Base-by-base conservation (phyloP, 2,797 vertebrate genomes). In the Tamandua tetradactyla region DNA sequence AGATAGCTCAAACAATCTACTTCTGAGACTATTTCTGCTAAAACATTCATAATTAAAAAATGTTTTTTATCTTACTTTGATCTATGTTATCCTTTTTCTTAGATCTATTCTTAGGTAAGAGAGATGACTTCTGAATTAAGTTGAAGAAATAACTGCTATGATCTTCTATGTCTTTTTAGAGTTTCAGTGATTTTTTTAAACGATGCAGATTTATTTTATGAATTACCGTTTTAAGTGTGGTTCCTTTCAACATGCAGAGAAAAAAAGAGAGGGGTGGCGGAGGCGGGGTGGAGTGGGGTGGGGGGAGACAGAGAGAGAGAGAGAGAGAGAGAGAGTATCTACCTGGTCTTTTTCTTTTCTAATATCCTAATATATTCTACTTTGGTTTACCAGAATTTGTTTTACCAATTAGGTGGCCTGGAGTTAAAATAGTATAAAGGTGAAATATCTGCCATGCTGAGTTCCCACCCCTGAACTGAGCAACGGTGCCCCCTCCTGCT, bases 401-500 rank as follows among this genome's bases (percentile, higher is more conserved):
- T 89, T 30, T 32, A 2, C 5, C 69, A 44, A 75, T 18, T 30
- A 47, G n/a, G 27, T 35, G 14, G 49, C 44, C 62, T 44, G 30
- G 59, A 90, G 17, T 32, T 74, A 44, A 82, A 59, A 8, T 42
- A 10, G 35, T 7, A 44, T 84, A 49, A 57, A 76, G 4, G 47
- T 61, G 40, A 52, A 13, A 12, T 32, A 68, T n/a, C 61, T 57
- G 22, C 2, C 62, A 23, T 47, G 9, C 37, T 32, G 3, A 18
- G 7, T 37, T 79, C 91, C 97, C 88, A 96, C 95, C 91, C 61
- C 27, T 40, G 18, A 22, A 52, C 14, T 11, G 59, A 75, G 22
- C 55, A 66, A n/a, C 2, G 10, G 7, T 11, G 7, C 6, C 35
- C 30, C n/a, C 6, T 8, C 2, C 3, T 11, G 55, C n/a, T 13